Evolutionary conservation across 2,888 invertebrate species (phyloP), one percentile per base, ranked within the genome.

Genomic region (Hirtodrosophila trivittata): DNA sequence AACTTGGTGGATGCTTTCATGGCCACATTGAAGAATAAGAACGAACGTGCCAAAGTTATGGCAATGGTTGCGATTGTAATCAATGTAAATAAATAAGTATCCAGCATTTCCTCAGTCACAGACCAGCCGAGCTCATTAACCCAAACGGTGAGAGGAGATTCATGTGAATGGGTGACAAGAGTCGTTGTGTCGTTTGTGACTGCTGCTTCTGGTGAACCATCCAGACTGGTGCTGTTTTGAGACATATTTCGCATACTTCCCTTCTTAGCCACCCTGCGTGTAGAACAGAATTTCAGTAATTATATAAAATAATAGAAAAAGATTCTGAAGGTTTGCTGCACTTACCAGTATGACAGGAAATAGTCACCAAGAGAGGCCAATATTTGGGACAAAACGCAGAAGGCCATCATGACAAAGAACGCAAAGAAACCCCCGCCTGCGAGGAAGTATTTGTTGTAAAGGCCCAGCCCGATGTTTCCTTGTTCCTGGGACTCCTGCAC

Each of bases 1-100:
- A 98, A 92, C 2, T 91, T 92, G 2, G 93, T 93, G 0, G 97
- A 96, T 0, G 97, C 95, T 32, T 92, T 93, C 93, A 97, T 95
- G 87, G 91, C 93, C 90, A 93, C 86, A 63, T 90, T 89, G 75
- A 93, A 93, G 85, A 93, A 93, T 0, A 91, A 63, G 46, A 90
- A 91, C 18, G 90, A 91, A 30, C 92, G 86, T 0, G 86, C 70
- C 4, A 92, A 59, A 0, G 91, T 91, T 0, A 91, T 69, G 1
- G 90, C 54, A 8, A 92, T 86, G 1, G 91, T 91, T 6, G 86
- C 88, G 0, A 91, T 28, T 0, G 92, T 92, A n/a, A 93, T 90
- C 1, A 77, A 88, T 0, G 92, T 89, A 56, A 93, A 93, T 37
- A 93, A 90, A 51, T 92, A 92, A 4, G 93, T 90, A 38, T 91